phyloP scores from a whole-genome alignment of 2,797 vertebrate genomes.

The Manis pentadactyla region DNA sequence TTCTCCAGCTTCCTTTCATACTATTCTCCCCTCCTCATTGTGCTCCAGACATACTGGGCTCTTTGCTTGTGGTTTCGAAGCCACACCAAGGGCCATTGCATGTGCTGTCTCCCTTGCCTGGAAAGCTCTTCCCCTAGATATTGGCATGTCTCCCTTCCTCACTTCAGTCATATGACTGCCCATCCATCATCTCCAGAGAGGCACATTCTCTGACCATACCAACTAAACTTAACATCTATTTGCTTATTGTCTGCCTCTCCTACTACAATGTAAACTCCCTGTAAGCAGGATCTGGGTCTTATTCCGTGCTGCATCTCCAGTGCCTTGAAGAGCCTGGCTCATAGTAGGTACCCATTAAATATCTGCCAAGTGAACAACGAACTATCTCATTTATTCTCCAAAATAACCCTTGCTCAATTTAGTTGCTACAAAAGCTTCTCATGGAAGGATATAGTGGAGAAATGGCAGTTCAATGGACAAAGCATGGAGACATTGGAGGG shows the following conservation, averaged over 20 bases:
- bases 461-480: neutral
- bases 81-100: neutral
- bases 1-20: neutral
- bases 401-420: neutral
- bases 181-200: constrained; percentile 25
- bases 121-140: neutral
- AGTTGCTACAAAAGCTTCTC: neutral
- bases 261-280: neutral
- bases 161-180: neutral
- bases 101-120: neutral
- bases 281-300: neutral
- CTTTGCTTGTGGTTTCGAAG: neutral
- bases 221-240: neutral
- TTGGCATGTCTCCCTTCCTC: neutral
- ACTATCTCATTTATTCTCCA: neutral
- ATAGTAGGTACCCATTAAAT: neutral
- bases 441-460: neutral
- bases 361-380: neutral
- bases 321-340: neutral
- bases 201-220: neutral
- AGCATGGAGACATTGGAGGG: neutral
- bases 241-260: neutral
- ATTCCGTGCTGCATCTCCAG: neutral
- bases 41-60: neutral
- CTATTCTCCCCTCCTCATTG: neutral